Evolutionary conservation across 2,113 vertebrate genomes (phyloP).

Genomic region (Myotis lucifugus): DNA sequence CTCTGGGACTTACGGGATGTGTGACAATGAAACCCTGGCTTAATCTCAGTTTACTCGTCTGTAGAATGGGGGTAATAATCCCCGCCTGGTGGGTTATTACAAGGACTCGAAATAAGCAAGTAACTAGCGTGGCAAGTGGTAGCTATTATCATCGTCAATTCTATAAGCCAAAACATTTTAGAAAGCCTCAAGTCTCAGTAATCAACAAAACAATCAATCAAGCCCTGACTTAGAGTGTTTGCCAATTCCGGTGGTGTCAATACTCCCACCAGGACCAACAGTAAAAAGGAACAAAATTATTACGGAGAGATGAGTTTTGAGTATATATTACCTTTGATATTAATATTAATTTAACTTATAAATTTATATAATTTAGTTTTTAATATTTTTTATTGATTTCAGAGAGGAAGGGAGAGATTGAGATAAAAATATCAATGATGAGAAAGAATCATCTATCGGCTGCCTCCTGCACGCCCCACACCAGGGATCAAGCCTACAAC

Average conservation of each 20-base stretch:
- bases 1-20: neutral
- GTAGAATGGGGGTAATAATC: neutral
- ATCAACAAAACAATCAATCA: neutral
- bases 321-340: neutral
- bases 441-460: no score
- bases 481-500: no score
- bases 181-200: neutral
- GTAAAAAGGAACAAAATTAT: slow-evolving; percentile 2
- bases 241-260: neutral
- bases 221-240: neutral
- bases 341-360: neutral
- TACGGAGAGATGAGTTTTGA: neutral
- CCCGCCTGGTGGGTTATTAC: neutral
- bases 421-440: no score
- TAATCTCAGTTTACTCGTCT: neutral
- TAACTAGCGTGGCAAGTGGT: neutral
- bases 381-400: no score
- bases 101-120: neutral
- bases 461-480: no score
- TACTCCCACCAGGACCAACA: neutral
- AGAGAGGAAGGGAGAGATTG: no score
- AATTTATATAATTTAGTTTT: slow-evolving; percentile 19
- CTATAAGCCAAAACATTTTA: neutral
- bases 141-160: neutral
- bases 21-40: neutral